These are phyloP conservation scores for Pseudotriccus pelzelni DNA, from an alignment of 2,797 vertebrate genomes.

Conservation along the genomic window DNA sequence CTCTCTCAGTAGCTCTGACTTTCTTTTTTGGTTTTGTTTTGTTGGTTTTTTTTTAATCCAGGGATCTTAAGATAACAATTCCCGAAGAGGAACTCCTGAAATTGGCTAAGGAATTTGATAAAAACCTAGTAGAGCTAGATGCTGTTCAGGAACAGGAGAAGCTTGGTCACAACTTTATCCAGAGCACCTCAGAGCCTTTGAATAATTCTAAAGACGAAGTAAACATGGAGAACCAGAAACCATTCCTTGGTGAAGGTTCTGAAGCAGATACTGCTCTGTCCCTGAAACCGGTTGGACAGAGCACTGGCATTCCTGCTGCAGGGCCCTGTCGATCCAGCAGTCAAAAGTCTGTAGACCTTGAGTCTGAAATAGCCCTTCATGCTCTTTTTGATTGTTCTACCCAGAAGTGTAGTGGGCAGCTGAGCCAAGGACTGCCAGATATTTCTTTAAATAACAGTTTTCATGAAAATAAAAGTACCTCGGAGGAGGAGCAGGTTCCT, in stretches of 20 bases:
- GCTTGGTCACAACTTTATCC: conserved; percentile 17
- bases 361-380: conserved; percentile 79
- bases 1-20: background rate
- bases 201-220: conserved; percentile 12
- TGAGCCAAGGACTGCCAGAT: conserved; percentile 78
- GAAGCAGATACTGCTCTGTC: background rate
- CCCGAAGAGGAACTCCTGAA: conserved; percentile 89
- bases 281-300: conserved; percentile 19
- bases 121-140: conserved; percentile 84
- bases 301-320: background rate
- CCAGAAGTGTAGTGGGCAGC: conserved; percentile 76
- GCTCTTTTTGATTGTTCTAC: conserved; percentile 89
- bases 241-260: background rate
- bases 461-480: conserved; percentile 25
- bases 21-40: background rate
- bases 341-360: conserved; percentile 65
- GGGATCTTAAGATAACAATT: conserved; percentile 75
- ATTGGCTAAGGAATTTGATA: conserved; percentile 91
- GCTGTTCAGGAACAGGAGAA: conserved; percentile 73
- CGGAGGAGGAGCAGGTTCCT: conserved; percentile 19
- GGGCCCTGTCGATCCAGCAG: background rate
- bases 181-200: conserved; percentile 14
- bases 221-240: background rate
- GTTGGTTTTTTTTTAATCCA: background rate
- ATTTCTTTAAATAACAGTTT: conserved; percentile 46